Evolutionary conservation across 2,888 invertebrate species (phyloP).

Genomic region (Agelastica alni): DNA sequence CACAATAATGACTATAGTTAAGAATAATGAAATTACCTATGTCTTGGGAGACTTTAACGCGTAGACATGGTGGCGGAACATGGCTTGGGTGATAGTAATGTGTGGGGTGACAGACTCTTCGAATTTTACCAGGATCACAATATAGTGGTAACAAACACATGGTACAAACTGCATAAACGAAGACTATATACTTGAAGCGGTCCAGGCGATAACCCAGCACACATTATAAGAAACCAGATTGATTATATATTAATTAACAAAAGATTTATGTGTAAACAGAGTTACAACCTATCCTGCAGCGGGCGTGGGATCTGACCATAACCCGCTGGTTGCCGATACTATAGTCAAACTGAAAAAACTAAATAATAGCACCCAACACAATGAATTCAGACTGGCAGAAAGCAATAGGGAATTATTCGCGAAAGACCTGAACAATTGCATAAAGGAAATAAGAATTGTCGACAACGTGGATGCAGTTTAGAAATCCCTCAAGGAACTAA

Average conservation of each 20-base stretch:
- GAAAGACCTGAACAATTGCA: not conserved
- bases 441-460: too few species aligned
- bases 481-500: too few species aligned
- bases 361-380: conserved; percentile 14
- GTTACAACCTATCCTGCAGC: conserved; percentile 31
- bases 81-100: too few species aligned
- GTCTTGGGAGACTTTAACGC: too few species aligned
- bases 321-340: conserved; percentile 27
- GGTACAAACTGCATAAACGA: conserved; percentile 30
- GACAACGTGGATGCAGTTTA: too few species aligned
- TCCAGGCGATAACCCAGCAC: conserved; percentile 9
- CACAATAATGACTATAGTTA: too few species aligned
- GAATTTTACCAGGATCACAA: conserved; percentile 30
- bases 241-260: conserved; percentile 34
- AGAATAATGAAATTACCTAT: too few species aligned
- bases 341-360: conserved; percentile 17
- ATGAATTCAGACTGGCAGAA: not conserved
- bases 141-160: conserved; percentile 32
- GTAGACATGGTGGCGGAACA: too few species aligned
- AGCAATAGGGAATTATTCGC: not conserved
- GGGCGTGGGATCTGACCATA: conserved; percentile 33
- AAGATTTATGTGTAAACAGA: conserved; percentile 27
- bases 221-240: conserved; percentile 29
- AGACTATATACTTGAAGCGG: conserved; percentile 36
- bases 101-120: too few species aligned